Evolutionary conservation across 1,140 invertebrate genomes (phyloP).

Genomic region (Anastrepha ludens): DNA sequence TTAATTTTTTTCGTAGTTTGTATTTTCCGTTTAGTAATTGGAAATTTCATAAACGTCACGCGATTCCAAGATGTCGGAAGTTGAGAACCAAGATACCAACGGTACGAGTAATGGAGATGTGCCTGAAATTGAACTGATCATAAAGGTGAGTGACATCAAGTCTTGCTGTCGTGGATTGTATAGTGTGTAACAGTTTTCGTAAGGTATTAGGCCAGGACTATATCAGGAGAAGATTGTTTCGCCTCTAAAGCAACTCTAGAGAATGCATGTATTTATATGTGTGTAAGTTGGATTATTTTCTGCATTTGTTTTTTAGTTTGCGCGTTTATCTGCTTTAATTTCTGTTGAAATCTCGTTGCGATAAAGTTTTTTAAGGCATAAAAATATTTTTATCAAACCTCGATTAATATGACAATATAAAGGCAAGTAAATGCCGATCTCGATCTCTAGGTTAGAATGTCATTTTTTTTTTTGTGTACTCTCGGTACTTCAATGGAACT

Average conservation of each 20-base stretch:
- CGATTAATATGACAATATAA: no score
- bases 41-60: slow-evolving; percentile 42
- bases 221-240: background rate
- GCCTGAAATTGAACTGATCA: slow-evolving; percentile 87
- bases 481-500: no score
- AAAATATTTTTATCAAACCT: no score
- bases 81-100: slow-evolving; percentile 70
- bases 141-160: slow-evolving; percentile 79
- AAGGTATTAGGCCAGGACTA: no score
- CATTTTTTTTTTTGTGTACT: no score
- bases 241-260: background rate
- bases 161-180: background rate
- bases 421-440: no score
- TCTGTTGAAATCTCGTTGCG: background rate
- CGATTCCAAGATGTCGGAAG: slow-evolving; percentile 57
- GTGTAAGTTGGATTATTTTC: no score
- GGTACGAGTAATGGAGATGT: slow-evolving; percentile 82
- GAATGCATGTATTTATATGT: background rate
- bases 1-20: slow-evolving; percentile 16
- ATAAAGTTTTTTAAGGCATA: no score
- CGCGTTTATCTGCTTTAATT: background rate
- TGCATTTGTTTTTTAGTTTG: background rate
- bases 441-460: no score
- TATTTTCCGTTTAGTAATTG: slow-evolving; percentile 14
- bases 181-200: background rate